Base-by-base conservation (phyloP, 1,140 invertebrate genomes). In the Dendroctonus valens region DNA sequence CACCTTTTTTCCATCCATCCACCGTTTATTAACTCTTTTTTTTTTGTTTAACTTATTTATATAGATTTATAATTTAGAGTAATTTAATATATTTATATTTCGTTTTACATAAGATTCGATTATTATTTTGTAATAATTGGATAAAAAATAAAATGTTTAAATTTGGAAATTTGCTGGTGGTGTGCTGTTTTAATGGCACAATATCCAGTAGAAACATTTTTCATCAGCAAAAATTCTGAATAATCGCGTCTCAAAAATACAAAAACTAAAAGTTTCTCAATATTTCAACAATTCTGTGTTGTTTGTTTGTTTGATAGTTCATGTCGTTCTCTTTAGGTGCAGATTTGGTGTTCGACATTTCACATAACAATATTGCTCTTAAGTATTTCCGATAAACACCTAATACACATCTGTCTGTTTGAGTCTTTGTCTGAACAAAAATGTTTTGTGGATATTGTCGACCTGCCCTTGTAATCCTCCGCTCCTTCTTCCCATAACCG, bases 61-160 rank as follows among this genome's bases (percentile, higher is more conserved):
- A 74, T 72, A 72, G 72, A 69, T 67, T 69, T 73, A 74, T 65
- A 61, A 61, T 71, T 63, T 70, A 70, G 62, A 54, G 48, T 66
- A 66, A 59, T 66, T 67, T 67, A 61, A 67, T 67, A 67, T 62
- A 67, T 59, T 67, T 67, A 67, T 67, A 67, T 67, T 67, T 67
- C 65, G 59, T 66, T 66, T 58, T 68, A 71, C 64, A 73, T 69
- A 69, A 69, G 58, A 72, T 76, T 76, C 74, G 73, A 70, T 75
- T 76, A 70, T 75, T 76, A 75, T 70, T 73, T 73, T 75, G 73
- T 75, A 74, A 76, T 75, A 76, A 75, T 75, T 72, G 73, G 70
- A 76, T 74, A 65, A 49, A 69, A 66, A 72, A 71, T 72, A 74
- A 71, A 67, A 64, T 46, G 39, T 37, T 67, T 41, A 57, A 63